phyloP scores from a whole-genome alignment of 2,888 invertebrate species.

The Lasioglossum zephyrum region DNA sequence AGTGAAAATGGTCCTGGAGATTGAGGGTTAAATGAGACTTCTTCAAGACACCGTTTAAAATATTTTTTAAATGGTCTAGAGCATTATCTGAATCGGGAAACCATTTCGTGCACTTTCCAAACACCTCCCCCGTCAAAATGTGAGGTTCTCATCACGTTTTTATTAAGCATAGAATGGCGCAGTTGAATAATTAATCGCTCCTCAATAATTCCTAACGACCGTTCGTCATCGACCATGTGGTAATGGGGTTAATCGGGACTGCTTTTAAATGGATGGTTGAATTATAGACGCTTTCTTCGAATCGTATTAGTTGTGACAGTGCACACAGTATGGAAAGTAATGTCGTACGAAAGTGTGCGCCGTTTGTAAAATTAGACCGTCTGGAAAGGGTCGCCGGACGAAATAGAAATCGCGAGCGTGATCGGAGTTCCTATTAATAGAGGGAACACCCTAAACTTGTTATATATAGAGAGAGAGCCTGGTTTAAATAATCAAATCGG shows the following conservation, averaged over 20 bases:
- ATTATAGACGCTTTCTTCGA: background rate
- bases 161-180: background rate
- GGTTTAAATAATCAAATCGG: background rate
- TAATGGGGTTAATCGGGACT: background rate
- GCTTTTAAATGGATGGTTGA: background rate
- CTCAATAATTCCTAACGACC: background rate
- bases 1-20: too few species aligned
- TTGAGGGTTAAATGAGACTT: too few species aligned
- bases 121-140: too few species aligned
- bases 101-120: too few species aligned
- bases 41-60: too few species aligned
- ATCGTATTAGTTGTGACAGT: background rate
- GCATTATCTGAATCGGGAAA: too few species aligned
- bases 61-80: too few species aligned
- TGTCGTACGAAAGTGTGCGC: background rate
- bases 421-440: background rate
- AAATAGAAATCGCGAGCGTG: slow-evolving; percentile 1
- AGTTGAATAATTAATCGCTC: background rate
- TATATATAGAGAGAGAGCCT: background rate
- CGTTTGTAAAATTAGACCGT: background rate
- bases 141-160: background rate
- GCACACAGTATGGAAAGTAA: rapidly evolving
- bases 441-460: background rate
- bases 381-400: background rate
- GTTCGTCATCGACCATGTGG: background rate